Conservation (phyloP, 2,888 invertebrate genomes). For the Gastrophysa polygoni region DNA sequence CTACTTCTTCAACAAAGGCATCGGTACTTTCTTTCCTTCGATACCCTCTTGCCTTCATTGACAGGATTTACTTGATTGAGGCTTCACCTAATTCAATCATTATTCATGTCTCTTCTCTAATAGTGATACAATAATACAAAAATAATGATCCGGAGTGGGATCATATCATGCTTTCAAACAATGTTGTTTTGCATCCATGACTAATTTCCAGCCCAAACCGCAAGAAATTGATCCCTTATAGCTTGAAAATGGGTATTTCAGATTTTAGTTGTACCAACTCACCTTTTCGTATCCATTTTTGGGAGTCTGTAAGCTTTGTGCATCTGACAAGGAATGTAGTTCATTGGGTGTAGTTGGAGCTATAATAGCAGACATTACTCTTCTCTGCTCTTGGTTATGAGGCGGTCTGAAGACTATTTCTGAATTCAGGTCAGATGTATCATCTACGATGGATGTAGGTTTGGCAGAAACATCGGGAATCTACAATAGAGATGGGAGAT, state of each 20-base stretch:
- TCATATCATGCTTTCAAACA: too few relatives aligned
- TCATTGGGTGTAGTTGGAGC: slow-evolving; percentile 7
- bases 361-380: slow-evolving; percentile 3
- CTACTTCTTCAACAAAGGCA: too few relatives aligned
- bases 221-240: not conserved
- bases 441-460: not conserved
- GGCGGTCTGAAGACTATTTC: slow-evolving; percentile 7
- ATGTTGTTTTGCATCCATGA: too few relatives aligned
- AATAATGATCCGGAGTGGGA: too few relatives aligned
- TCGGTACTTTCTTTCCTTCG: too few relatives aligned
- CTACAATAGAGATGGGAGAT: not conserved
- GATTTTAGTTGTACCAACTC: not conserved
- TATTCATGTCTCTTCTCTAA: too few relatives aligned
- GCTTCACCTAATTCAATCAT: too few relatives aligned
- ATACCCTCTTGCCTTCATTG: too few relatives aligned
- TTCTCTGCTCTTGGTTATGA: not conserved
- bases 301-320: not conserved
- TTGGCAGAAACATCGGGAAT: not conserved
- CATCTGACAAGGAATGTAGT: not conserved
- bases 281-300: slow-evolving; percentile 8
- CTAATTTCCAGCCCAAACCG: too few relatives aligned
- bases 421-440: not conserved
- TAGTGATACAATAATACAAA: too few relatives aligned
- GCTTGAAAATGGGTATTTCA: not conserved
- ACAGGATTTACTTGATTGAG: too few relatives aligned